Base-by-base conservation (phyloP, 2,888 invertebrate genomes). In the Epistrophella euchroma region DNA sequence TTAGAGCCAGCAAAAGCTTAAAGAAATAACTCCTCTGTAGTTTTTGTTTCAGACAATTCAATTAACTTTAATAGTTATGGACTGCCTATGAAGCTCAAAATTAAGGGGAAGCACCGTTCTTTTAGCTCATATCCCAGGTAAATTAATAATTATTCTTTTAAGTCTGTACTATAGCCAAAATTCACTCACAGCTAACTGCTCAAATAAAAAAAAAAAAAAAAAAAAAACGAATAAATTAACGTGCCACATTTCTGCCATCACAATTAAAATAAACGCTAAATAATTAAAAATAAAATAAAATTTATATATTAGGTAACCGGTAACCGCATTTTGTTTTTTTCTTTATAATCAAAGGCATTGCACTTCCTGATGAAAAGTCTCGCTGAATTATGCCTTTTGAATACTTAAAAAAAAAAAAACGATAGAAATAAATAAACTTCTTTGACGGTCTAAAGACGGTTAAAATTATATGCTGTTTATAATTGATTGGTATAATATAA, bases 361-460 rank as follows among this genome's bases (percentile, higher is more conserved):
- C 79, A 79, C 64, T 84, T 84, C 84, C 84, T 84, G 79, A 75
- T 84, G 79, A 75, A 71, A 74, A 70, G 47, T 83, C 70, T 74
- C 15, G 25, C 71, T 77, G 50, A 66, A 60, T 55, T 66, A 83
- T 68, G 66, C 37, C 40, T 73, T 25, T 37, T 64, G 70, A 81
- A 72, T 72, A 66, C 64, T 66, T 64, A 45, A 43, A 17, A 28
- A 45, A 64, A 17, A 28, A 45, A 64, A 66, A 73, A 52, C n/a
- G n/a, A n/a, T n/a, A n/a, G n/a, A n/a, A n/a, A n/a, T n/a, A n/a
- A n/a, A n/a, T n/a, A 1, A 7, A 37, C 50, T 75, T 80, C 60
- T 81, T 81, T 75, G 70, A 75, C 62, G 75, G 75, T 55, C 28
- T 52, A 35, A 60, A 55, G 47, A 19, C 35, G 60, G 28, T 45